A percentile compares a stretch with the other conserved stretches of the same genome.
These are phyloP conservation scores for Okapia johnstoni DNA, from an alignment of 2,113 vertebrate species.

Conservation along the genomic window DNA sequence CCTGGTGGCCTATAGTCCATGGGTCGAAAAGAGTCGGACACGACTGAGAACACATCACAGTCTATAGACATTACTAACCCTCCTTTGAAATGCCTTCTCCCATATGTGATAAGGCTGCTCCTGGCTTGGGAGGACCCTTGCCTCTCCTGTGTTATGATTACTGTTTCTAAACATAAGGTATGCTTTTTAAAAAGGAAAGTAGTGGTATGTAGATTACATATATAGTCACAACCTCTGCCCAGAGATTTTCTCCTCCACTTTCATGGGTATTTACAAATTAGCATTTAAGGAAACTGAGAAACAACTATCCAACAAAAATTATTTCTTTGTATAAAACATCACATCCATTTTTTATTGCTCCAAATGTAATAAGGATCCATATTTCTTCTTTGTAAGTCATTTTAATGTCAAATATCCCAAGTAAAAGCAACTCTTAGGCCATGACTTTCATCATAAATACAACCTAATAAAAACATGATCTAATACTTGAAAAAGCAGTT, in stretches of 20 bases:
- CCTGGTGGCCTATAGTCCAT: neutral
- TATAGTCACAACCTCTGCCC: neutral
- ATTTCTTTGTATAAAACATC: slow-evolving; percentile 34
- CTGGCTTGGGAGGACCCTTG: neutral
- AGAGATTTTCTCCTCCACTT: neutral
- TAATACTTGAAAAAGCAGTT: slow-evolving; percentile 37
- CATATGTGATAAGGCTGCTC: neutral
- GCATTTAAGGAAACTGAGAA: slow-evolving; percentile 35
- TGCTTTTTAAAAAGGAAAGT: neutral
- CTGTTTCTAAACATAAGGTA: slow-evolving; percentile 37
- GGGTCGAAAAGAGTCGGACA: neutral
- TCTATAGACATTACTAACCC: neutral
- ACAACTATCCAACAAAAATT: slow-evolving; percentile 28
- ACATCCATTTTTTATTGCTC: neutral
- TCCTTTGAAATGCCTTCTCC: neutral
- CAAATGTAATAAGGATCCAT: neutral
- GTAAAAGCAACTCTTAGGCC: neutral
- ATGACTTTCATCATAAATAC: neutral
- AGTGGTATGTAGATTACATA: neutral
- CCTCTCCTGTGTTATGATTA: neutral
- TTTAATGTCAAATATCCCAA: slow-evolving; percentile 13
- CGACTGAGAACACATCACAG: neutral
- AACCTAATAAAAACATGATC: neutral
- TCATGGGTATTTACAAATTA: slow-evolving; percentile 28
- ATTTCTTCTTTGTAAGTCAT: slow-evolving; percentile 21